phyloP scores from a whole-genome alignment of 2,888 invertebrate genomes.

The Harpalus rubripes region DNA sequence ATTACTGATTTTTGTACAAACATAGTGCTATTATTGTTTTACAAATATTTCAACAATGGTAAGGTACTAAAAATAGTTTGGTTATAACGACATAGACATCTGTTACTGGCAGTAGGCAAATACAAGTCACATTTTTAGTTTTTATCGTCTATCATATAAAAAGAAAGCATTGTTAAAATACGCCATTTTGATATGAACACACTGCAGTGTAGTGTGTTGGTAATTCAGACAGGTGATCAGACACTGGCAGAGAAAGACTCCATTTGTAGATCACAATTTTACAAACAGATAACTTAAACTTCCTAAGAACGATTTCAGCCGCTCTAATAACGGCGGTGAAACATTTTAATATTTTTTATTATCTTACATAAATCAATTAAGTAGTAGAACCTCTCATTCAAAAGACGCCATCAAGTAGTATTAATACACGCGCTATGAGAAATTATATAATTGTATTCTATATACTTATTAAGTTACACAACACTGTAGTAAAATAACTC shows the following conservation, averaged over 20 bases:
- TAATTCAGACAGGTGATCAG: conserved; percentile 40
- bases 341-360: conserved; percentile 59
- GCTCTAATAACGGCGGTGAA: conserved; percentile 3
- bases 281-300: conserved; percentile 65
- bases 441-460: conserved; percentile 57
- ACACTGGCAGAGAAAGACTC: conserved; percentile 65
- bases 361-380: conserved; percentile 66
- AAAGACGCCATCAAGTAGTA: conserved; percentile 9
- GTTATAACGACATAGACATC: conserved; percentile 61
- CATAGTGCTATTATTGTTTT: conserved; percentile 63
- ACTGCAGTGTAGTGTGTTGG: conserved; percentile 33
- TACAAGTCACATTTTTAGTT: conserved; percentile 58
- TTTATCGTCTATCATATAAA: conserved; percentile 64
- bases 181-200: conserved; percentile 66
- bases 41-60: conserved; percentile 61
- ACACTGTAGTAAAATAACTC: conserved; percentile 70
- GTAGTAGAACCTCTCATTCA: conserved; percentile 56
- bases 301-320: conserved; percentile 47
- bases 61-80: conserved; percentile 59
- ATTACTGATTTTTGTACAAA: conserved; percentile 65
- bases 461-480: conserved; percentile 64
- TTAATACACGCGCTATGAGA: conserved; percentile 54
- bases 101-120: conserved; percentile 66
- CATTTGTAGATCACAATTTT: conserved; percentile 66
- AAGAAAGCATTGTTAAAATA: conserved; percentile 66